Conservation (phyloP, 2,888 invertebrate genomes). For the Hydropsyche betteni region DNA sequence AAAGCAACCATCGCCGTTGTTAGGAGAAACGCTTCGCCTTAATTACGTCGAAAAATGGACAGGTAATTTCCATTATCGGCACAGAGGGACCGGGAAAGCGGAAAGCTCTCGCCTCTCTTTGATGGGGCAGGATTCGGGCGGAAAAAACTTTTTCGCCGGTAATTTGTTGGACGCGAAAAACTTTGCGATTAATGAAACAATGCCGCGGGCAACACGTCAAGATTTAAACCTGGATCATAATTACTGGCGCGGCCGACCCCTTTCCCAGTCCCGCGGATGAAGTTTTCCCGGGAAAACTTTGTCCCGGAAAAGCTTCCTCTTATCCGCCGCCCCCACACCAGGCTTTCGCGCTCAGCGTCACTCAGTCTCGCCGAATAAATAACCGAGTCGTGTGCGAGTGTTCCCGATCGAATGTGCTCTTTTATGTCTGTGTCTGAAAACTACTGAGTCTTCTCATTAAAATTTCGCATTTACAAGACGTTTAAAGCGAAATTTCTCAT, state of each 20-base stretch:
- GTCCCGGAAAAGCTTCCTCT: conserved; percentile 3
- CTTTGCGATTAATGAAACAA: conserved; percentile 52
- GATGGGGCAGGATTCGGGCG: conserved; percentile 30
- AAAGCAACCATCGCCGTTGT: too few species aligned
- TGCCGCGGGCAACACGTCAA: conserved; percentile 52
- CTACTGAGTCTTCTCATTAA: too few species aligned
- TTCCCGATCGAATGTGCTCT: too few species aligned
- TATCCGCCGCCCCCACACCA: background rate
- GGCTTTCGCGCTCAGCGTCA: conserved; percentile 19
- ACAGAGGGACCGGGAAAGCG: conserved; percentile 43
- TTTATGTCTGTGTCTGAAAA: too few species aligned
- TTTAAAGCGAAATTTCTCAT: too few species aligned
- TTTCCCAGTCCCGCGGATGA: conserved; percentile 5
- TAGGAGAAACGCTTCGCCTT: conserved; percentile 39
- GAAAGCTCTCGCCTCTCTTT: background rate
- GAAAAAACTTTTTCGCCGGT: conserved; percentile 47
- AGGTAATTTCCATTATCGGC: conserved; percentile 52
- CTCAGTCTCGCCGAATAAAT: conserved; percentile 19
- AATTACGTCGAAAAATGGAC: conserved; percentile 51
- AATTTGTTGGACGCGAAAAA: conserved; percentile 52
- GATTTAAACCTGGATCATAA: conserved; percentile 52
- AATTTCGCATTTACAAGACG: too few species aligned
- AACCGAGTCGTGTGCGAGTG: too few species aligned
- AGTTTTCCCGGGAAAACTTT: conserved; percentile 27
- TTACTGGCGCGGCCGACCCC: conserved; percentile 43